phyloP scores from a whole-genome alignment of 2,113 vertebrate genomes.

The Nothoprocta pentlandii region DNA sequence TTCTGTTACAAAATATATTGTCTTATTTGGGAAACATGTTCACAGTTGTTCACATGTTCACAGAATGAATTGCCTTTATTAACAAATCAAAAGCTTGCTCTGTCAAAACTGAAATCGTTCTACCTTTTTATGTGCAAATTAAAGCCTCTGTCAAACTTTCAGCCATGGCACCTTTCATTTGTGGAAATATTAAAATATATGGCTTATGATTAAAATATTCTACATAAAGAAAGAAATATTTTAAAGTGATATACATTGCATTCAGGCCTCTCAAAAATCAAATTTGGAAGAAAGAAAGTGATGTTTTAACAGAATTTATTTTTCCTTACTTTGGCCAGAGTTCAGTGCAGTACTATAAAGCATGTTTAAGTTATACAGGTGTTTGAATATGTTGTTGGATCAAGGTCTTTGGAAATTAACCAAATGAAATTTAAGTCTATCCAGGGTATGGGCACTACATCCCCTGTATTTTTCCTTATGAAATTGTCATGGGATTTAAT shows the following conservation, averaged over 20 bases:
- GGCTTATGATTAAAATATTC: slow-evolving; percentile 63
- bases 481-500: not conserved
- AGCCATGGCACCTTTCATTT: slow-evolving; percentile 76
- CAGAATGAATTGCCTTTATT: slow-evolving; percentile 70
- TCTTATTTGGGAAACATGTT: slow-evolving; percentile 63
- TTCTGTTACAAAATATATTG: slow-evolving; percentile 52
- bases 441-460: not conserved
- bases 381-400: not conserved
- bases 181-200: slow-evolving; percentile 65
- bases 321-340: not conserved
- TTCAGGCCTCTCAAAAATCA: not conserved
- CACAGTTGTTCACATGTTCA: slow-evolving; percentile 31
- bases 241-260: slow-evolving; percentile 14
- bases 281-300: slow-evolving; percentile 25
- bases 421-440: slow-evolving; percentile 24
- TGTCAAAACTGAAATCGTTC: slow-evolving; percentile 74
- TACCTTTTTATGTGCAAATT: slow-evolving; percentile 79
- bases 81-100: slow-evolving; percentile 72
- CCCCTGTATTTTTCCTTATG: not conserved
- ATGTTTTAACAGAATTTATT: slow-evolving; percentile 3
- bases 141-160: slow-evolving; percentile 77
- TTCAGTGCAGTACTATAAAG: not conserved
- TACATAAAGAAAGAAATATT: slow-evolving; percentile 23
- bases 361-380: not conserved
- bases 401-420: not conserved